A percentile compares a stretch with the other conserved stretches of the same genome.
These are phyloP conservation scores for Allophyes oxyacanthae DNA, from an alignment of 2,888 invertebrate genomes.

Conservation along the genomic window DNA sequence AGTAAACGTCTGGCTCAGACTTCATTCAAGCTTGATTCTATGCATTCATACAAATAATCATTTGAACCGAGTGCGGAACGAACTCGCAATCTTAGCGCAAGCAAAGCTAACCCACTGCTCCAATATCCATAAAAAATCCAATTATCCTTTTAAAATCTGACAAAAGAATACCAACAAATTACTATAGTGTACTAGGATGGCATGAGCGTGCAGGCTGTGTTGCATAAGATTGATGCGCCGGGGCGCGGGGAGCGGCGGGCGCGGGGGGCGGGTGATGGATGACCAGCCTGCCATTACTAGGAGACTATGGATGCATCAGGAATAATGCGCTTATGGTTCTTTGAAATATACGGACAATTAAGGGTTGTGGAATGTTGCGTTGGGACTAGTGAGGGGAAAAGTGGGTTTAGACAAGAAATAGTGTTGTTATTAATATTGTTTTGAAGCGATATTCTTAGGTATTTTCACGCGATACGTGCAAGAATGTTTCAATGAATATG, in stretches of 20 bases:
- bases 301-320: constrained; percentile 61
- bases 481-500: too few relatives aligned
- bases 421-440: too few relatives aligned
- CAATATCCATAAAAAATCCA: constrained; percentile 4
- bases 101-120: background rate
- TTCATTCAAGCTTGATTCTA: too few relatives aligned
- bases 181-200: constrained; percentile 67
- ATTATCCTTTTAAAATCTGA: constrained; percentile 33
- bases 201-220: constrained; percentile 74
- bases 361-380: constrained; percentile 15
- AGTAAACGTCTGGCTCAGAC: too few relatives aligned
- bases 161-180: constrained; percentile 57
- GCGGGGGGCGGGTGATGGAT: constrained; percentile 69
- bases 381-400: constrained; percentile 8
- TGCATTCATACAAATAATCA: too few relatives aligned
- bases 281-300: constrained; percentile 66
- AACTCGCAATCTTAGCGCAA: too few relatives aligned
- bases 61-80: too few relatives aligned
- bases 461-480: too few relatives aligned
- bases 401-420: background rate
- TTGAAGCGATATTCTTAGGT: too few relatives aligned
- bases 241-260: constrained; percentile 48
- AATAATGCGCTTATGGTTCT: constrained; percentile 50
- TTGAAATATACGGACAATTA: constrained; percentile 51
- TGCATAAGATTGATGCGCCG: constrained; percentile 82